These are phyloP conservation scores for Periophthalmodon schlosseri DNA, from an alignment of 2,113 vertebrate genomes.

Conservation along the genomic window DNA sequence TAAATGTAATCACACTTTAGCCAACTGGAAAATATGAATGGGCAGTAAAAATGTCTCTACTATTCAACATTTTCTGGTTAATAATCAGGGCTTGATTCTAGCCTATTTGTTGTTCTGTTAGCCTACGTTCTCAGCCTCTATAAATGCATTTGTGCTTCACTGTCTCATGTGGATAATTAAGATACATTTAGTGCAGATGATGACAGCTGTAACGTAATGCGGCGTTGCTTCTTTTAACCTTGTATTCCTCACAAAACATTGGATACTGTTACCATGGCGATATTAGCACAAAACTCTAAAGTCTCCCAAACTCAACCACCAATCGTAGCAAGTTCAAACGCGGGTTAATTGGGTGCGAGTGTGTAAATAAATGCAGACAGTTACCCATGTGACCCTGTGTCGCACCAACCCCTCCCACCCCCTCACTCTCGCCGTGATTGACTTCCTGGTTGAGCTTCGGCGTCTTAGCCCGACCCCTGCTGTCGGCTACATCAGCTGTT, in stretches of 20 bases:
- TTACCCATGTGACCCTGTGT: conserved; percentile 53
- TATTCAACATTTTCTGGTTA: too few species aligned
- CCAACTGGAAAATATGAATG: too few species aligned
- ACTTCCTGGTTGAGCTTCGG: conserved; percentile 66
- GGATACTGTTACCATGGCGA: not conserved
- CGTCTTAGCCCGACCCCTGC: conserved; percentile 69
- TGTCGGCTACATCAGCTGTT: conserved; percentile 52
- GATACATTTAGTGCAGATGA: too few species aligned
- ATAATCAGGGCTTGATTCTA: too few species aligned
- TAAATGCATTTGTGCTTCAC: too few species aligned
- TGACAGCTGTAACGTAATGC: not conserved
- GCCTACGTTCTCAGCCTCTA: too few species aligned
- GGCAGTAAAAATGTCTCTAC: too few species aligned
- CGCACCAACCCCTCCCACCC: not conserved
- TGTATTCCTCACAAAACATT: not conserved
- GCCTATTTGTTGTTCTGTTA: too few species aligned
- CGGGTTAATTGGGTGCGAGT: conserved; percentile 23
- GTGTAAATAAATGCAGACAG: conserved; percentile 67
- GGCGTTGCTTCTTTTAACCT: not conserved
- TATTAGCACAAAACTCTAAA: not conserved
- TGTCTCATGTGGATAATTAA: too few species aligned
- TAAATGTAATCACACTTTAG: too few species aligned
- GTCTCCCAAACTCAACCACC: not conserved
- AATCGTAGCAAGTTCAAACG: not conserved
- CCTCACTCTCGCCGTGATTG: conserved; percentile 60